A percentile compares a stretch with the other conserved stretches of the same genome.
Evolutionary conservation across 2,797 vertebrate species (phyloP).

Genomic region (Eurystomus glaucurus): DNA sequence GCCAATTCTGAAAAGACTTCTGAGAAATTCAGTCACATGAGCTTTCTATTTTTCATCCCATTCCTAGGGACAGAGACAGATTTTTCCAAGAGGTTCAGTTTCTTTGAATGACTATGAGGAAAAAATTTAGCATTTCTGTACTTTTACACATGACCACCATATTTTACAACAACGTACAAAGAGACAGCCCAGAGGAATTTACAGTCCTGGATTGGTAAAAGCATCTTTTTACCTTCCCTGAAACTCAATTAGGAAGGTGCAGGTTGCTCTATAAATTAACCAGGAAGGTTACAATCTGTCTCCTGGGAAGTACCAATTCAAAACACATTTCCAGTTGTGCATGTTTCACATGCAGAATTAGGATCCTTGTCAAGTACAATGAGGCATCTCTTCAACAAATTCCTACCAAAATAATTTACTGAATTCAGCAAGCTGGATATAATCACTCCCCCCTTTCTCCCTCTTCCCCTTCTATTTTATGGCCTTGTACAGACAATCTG

Average conservation of each 20-base stretch:
- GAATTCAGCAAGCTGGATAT: not conserved
- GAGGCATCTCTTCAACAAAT: slow-evolving; percentile 10
- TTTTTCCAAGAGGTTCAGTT: not conserved
- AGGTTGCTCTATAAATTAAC: slow-evolving; percentile 49
- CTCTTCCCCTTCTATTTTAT: not conserved
- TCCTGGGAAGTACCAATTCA: slow-evolving; percentile 39
- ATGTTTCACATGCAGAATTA: slow-evolving; percentile 12
- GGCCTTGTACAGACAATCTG: not conserved
- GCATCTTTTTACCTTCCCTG: not conserved
- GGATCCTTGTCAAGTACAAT: not conserved
- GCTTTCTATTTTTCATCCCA: not conserved
- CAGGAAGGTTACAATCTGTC: slow-evolving; percentile 17
- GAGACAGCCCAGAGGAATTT: not conserved
- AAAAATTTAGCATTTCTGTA: not conserved
- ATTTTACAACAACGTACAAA: not conserved
- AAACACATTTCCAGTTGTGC: slow-evolving; percentile 37
- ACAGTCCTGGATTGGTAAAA: not conserved
- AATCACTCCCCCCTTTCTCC: not conserved
- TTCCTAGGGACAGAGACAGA: not conserved
- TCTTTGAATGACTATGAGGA: accelerated
- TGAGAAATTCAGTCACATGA: accelerated
- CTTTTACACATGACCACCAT: accelerated
- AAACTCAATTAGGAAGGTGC: slow-evolving; percentile 24
- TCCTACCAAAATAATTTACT: slow-evolving; percentile 12
- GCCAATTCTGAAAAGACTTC: not conserved